Evolutionary conservation across 2,113 vertebrate genomes (phyloP), one percentile per base, ranked within the genome.

Genomic region (Takifugu flavidus): DNA sequence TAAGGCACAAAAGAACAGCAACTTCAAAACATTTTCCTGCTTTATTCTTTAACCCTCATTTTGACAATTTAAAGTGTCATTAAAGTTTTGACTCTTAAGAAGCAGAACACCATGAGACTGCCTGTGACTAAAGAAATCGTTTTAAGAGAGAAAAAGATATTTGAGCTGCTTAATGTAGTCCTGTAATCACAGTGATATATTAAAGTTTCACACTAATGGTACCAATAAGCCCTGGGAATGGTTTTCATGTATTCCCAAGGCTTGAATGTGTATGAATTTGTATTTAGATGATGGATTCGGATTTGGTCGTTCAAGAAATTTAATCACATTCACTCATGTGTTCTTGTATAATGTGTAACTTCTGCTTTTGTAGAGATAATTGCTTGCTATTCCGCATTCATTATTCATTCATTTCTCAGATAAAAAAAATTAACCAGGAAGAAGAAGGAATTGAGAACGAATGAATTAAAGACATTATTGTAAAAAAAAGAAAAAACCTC

Each of bases 1-100:
- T 82, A 82, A 88, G 85, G 89, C 75, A 85, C 82, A 89, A 88
- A 87, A 78, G 84, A 78, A 65, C 64, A 46, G 45, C 25, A 55
- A 79, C 79, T 89, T 88, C 87, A 90, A 66, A 89, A 87, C 72
- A 55, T 67, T 74, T 67, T 56, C 39, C 49, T 47, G 59, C 65
- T 70, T 79, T 73, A 59, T 65, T 79, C 72, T 75, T 64, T 63
- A 53, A 74, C 51, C 62, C 79, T 78, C 6, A 56, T 15, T 79
- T 77, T 79, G 73, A 64, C 47, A 14, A 55, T 72, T 75, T 67
- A 55, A 42, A 64, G 51, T 59, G 60, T 15, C 6, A 45, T 45
- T 49, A 68, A 54, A 67, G 44, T 49, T 53, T 42, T 31, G 12
- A 31, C 50, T 25, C 47, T 55, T 26, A 53, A 66, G 75, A 59